Evolutionary conservation across 2,113 vertebrate genomes (phyloP).

Genomic region (Apaloderma vittatum): DNA sequence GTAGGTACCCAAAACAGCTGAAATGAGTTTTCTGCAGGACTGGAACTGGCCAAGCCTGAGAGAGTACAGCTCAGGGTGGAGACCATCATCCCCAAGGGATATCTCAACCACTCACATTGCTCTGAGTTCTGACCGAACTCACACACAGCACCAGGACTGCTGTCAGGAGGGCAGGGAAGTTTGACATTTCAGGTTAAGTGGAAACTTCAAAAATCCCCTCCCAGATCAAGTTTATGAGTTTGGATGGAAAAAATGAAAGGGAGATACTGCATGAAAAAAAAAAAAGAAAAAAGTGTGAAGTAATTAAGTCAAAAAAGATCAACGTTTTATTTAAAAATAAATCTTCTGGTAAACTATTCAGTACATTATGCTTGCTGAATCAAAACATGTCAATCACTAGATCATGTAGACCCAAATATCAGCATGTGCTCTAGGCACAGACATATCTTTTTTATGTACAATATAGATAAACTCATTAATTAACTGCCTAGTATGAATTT

Average conservation of each 20-base stretch:
- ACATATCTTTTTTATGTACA: not conserved
- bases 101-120: not conserved
- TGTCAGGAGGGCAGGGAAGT: not conserved
- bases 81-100: accelerated
- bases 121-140: accelerated
- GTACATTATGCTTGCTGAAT: not conserved
- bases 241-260: not conserved
- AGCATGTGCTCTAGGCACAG: not conserved
- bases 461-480: not conserved
- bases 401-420: not conserved
- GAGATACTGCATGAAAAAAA: not conserved
- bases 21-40: not conserved
- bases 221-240: accelerated
- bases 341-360: not conserved
- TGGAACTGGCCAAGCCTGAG: not conserved
- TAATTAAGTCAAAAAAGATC: not conserved
- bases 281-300: not conserved
- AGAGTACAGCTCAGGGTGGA: not conserved
- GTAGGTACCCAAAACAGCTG: not conserved
- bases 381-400: not conserved
- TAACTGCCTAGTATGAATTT: not conserved
- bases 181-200: not conserved
- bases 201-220: not conserved
- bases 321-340: not conserved
- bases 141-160: not conserved